Conservation (phyloP, 2,113 vertebrate genomes). For the Microcebus murinus region DNA sequence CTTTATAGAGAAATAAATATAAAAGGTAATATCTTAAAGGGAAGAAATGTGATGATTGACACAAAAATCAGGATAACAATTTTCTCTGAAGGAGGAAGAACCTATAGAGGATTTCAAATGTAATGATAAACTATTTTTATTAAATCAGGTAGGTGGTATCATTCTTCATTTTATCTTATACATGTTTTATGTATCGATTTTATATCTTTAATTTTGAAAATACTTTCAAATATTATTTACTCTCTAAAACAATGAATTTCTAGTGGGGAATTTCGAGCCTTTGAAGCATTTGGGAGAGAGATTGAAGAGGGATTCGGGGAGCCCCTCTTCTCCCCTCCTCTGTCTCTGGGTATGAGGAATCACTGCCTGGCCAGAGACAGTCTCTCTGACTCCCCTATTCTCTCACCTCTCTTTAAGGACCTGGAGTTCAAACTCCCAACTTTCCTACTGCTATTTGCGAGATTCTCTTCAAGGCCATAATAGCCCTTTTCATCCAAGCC, state of each 20-base stretch:
- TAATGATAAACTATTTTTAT: background rate
- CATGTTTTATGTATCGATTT: background rate
- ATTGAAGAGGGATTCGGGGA: background rate
- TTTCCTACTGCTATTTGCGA: background rate
- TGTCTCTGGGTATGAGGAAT: background rate
- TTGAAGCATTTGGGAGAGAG: background rate
- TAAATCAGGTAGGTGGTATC: background rate
- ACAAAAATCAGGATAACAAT: background rate
- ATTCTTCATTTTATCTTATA: background rate
- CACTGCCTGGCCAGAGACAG: background rate
- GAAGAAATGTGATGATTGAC: background rate
- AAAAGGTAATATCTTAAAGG: background rate
- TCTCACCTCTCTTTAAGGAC: background rate
- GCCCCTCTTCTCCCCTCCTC: background rate
- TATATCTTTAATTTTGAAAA: conserved; percentile 20
- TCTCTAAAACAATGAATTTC: background rate
- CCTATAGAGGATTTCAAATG: background rate
- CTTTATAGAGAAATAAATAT: background rate
- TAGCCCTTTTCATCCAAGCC: background rate
- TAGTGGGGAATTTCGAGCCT: background rate
- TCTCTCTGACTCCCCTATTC: background rate
- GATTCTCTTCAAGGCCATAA: background rate
- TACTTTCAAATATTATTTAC: background rate
- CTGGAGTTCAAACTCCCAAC: background rate
- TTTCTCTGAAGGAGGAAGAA: conserved; percentile 4